These are phyloP conservation scores for Synanceia verrucosa DNA, from an alignment of 2,797 vertebrate genomes.

Conservation along the genomic window DNA sequence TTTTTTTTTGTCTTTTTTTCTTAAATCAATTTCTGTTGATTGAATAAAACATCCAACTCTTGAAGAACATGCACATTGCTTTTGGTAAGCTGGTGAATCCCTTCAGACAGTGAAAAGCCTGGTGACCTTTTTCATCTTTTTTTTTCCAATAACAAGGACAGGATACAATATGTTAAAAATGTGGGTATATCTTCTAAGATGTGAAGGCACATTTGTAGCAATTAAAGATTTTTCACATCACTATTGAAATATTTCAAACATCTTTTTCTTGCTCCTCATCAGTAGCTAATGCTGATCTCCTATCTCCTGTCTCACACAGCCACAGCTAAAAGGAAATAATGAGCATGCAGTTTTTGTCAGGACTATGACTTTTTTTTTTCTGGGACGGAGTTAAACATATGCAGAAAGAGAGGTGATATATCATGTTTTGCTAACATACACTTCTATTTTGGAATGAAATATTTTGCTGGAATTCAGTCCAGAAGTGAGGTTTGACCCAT, in stretches of 20 bases:
- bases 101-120: background rate
- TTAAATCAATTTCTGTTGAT: background rate
- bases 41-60: no score
- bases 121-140: slow-evolving; percentile 5
- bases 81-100: slow-evolving; percentile 5
- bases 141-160: background rate
- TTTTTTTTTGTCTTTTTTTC: background rate
- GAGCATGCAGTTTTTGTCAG: slow-evolving; percentile 48
- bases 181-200: slow-evolving; percentile 2
- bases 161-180: slow-evolving; percentile 3
- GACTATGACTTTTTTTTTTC: slow-evolving; percentile 16
- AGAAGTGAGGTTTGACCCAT: slow-evolving; percentile 32
- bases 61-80: slow-evolving; percentile 1
- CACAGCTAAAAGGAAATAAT: slow-evolving; percentile 55
- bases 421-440: slow-evolving; percentile 57
- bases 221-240: slow-evolving; percentile 34
- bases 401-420: slow-evolving; percentile 55
- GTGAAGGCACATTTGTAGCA: slow-evolving; percentile 36
- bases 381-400: slow-evolving; percentile 52
- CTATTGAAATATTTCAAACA: slow-evolving; percentile 38
- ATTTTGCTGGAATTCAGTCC: background rate
- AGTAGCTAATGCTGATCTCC: slow-evolving; percentile 57
- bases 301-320: slow-evolving; percentile 47
- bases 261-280: slow-evolving; percentile 40
- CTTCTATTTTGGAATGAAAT: slow-evolving; percentile 20